Evolutionary conservation across 2,113 vertebrate genomes (phyloP).

Genomic region (Gobius niger): DNA sequence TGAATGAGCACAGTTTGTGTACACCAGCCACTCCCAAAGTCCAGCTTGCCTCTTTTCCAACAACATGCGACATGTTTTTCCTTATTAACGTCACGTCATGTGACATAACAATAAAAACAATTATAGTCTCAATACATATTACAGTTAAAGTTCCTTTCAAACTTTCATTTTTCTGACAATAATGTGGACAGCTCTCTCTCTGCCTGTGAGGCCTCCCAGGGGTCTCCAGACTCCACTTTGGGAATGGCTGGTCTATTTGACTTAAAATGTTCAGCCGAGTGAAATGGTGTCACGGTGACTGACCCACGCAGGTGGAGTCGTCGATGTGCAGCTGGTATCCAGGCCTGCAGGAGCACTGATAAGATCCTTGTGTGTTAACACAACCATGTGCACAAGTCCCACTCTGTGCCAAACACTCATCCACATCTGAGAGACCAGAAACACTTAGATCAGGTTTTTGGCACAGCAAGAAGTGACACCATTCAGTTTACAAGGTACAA

Average conservation of each 20-base stretch:
- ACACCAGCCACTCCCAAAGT: constrained; percentile 1
- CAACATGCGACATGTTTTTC: no score
- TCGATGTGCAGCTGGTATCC: constrained; percentile 81
- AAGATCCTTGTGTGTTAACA: constrained; percentile 75
- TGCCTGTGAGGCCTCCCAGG: no score
- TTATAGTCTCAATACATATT: no score
- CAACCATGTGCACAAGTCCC: constrained; percentile 74
- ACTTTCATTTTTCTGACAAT: no score
- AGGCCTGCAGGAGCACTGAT: constrained; percentile 71
- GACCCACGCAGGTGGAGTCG: constrained; percentile 75
- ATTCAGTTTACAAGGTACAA: not conserved
- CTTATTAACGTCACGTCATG: no score
- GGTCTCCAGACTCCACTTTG: no score
- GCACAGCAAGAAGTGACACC: not conserved
- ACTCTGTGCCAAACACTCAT: constrained; percentile 69
- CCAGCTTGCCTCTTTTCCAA: no score
- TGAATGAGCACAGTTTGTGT: constrained; percentile 8
- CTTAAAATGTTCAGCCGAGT: constrained; percentile 21
- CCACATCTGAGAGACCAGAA: constrained; percentile 66
- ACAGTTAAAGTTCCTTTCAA: no score
- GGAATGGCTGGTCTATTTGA: not conserved
- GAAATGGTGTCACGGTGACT: constrained; percentile 40
- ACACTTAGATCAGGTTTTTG: constrained; percentile 4
- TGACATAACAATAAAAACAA: no score
- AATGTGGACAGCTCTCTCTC: no score